Evolutionary conservation across 2,797 vertebrate genomes (phyloP), one percentile per base, ranked within the genome.

Genomic region (Benthosema pterotum): DNA sequence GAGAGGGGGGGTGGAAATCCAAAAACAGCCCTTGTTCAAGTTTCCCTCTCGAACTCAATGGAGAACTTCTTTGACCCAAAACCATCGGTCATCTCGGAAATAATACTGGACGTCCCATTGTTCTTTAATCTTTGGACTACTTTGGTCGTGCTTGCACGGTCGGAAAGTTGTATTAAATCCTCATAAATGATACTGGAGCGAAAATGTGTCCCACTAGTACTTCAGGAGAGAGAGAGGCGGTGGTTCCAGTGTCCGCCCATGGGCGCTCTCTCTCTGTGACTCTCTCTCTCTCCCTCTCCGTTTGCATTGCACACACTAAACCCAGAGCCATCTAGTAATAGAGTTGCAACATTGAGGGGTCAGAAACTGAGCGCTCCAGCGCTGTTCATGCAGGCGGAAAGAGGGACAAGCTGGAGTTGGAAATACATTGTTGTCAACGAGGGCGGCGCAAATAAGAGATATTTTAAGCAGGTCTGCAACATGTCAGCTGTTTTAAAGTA

Each of bases 211-310:
- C 85, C 85, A n/a, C n/a, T n/a, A 67, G 77, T 54, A 79, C 69
- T 69, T 77, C 66, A 55, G 85, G 77, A 43, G 48, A 84, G 83
- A 79, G 83, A 84, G 87, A 87, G 87, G 88, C 82, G 88, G 87
- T 79, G 85, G 87, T 90, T 87, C 63, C 53, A 63, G 45, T 50
- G 85, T 84, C 88, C 90, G 87, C 89, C 90, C 87, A 84, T 75
- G 84, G 73, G 78, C 87, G 75, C 78, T 7, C 55, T 62, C 49
- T 18, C 38, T 62, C 49, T 18, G 22, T 13, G 52, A 25, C 22
- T 25, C 32, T 38, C 32, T 11, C 32, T 2, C 32, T 38, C 32
- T 38, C 32, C 8, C 32, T 38, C 6, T 38, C 32, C 7, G 28
- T 32, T 7, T 32, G 28, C 28, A 32, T 32, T 32, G 28, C 28